phyloP scores from a whole-genome alignment of 2,888 invertebrate species.

The Nyleta sp. region DNA sequence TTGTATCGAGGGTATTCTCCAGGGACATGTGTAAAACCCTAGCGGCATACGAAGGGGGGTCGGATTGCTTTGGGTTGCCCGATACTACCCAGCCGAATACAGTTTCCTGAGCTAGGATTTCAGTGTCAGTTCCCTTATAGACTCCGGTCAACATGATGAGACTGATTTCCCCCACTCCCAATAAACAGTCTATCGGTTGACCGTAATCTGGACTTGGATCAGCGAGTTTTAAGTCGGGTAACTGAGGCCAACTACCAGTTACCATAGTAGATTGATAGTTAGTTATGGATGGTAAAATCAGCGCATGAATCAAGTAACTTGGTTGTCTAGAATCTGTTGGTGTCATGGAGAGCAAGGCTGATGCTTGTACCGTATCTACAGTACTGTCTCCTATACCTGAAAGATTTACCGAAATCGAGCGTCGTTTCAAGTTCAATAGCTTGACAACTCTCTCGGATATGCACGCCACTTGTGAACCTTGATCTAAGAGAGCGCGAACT shows the following conservation, averaged over 20 bases:
- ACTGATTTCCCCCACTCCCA: neutral
- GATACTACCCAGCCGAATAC: slow-evolving; percentile 26
- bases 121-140: neutral
- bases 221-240: neutral
- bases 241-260: no score
- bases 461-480: slow-evolving; percentile 8
- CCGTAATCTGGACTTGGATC: neutral
- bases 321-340: no score
- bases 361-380: no score
- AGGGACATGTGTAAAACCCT: neutral
- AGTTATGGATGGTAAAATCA: neutral
- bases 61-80: neutral
- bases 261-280: no score
- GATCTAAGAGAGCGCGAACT: slow-evolving; percentile 12
- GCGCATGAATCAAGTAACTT: no score
- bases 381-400: neutral
- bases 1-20: neutral
- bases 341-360: no score
- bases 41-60: neutral
- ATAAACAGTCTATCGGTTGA: neutral
- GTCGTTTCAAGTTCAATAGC: neutral
- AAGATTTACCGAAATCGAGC: neutral
- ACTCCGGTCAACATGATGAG: neutral
- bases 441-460: neutral
- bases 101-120: slow-evolving; percentile 7